Conservation (phyloP, 2,797 vertebrate species). For the Scarus forsteni region DNA sequence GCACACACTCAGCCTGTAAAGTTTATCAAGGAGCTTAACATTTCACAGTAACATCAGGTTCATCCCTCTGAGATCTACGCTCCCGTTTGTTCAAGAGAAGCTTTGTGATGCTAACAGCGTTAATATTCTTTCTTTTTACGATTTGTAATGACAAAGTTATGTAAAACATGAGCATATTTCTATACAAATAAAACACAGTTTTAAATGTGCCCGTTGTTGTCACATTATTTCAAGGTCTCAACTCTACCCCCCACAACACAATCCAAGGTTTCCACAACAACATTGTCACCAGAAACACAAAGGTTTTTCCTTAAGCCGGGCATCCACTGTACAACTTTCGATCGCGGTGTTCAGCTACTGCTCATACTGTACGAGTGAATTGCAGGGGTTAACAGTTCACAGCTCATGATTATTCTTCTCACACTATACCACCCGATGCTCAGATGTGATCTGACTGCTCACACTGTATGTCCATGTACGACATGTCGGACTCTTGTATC, state of each 20-base stretch:
- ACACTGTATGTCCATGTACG: no score
- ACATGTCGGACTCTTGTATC: no score
- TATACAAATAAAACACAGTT: constrained; percentile 85
- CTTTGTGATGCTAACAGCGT: constrained; percentile 78
- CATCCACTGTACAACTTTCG: no score
- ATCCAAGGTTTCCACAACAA: no score
- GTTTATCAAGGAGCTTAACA: constrained; percentile 74
- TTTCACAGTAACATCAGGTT: constrained; percentile 74
- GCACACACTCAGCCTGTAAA: constrained; percentile 48
- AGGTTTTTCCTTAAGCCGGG: no score
- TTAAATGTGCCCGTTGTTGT: constrained; percentile 72
- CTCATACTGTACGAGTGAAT: no score
- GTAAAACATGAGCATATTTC: constrained; percentile 85
- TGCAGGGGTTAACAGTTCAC: no score
- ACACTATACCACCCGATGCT: no score
- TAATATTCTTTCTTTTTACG: constrained; percentile 82
- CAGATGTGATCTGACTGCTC: no score
- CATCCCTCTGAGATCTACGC: constrained; percentile 60
- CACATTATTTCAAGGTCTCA: constrained; percentile 19
- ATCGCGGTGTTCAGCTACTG: no score
- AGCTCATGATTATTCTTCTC: no score
- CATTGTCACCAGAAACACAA: no score
- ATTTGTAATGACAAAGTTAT: constrained; percentile 82
- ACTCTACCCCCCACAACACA: background rate
- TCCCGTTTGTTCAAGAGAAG: constrained; percentile 71